Conservation (phyloP, 1,140 invertebrate species). For the Trichonephila clavata region DNA sequence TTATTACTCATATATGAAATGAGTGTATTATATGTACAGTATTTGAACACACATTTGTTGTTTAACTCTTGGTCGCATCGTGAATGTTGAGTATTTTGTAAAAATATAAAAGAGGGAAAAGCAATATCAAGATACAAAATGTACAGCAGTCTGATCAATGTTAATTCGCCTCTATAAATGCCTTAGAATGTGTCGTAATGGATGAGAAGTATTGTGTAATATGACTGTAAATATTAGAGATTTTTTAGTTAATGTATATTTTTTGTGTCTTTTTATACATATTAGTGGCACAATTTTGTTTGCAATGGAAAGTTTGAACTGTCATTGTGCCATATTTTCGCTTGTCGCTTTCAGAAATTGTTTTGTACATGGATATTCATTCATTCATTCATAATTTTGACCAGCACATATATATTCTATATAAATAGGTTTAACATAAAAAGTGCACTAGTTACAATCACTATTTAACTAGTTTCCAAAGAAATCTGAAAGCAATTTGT, state of each 20-base stretch:
- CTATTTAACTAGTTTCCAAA: neutral
- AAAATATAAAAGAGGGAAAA: neutral
- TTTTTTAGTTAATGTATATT: conserved; percentile 8
- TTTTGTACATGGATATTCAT: neutral
- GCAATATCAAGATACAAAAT: conserved; percentile 47
- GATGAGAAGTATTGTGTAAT: conserved; percentile 25
- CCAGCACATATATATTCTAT: neutral
- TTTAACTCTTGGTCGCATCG: neutral
- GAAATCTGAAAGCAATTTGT: neutral
- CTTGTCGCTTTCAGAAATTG: neutral
- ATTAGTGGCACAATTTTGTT: conserved; percentile 11
- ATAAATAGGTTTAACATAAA: neutral
- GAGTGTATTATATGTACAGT: neutral
- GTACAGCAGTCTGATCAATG: neutral
- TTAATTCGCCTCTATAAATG: neutral
- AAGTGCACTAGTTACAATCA: neutral
- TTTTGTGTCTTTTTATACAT: neutral
- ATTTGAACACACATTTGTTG: neutral
- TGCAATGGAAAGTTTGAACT: conserved; percentile 1
- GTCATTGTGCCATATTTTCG: conserved; percentile 30
- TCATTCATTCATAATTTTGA: neutral
- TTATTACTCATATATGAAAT: neutral
- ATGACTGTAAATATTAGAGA: conserved; percentile 38
- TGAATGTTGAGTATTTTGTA: neutral
- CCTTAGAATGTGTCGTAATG: neutral